A percentile compares a stretch with the other conserved stretches of the same genome.
Conservation (phyloP, 2,888 invertebrate genomes). For the Agriopis marginaria region DNA sequence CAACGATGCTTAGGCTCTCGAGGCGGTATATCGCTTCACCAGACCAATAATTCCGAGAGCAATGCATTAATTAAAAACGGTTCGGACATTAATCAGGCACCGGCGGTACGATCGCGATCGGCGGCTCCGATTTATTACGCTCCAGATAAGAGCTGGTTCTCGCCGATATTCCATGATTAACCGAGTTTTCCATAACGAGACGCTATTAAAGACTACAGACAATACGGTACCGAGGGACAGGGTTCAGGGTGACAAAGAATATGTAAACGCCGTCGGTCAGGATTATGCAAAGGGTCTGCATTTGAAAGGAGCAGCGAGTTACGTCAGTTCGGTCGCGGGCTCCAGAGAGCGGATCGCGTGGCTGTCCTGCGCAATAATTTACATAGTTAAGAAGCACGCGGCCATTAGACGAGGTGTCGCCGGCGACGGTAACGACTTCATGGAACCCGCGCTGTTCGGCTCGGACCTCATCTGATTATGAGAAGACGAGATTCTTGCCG, state of each 20-base stretch:
- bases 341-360: constrained; percentile 37
- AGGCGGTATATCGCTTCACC: constrained; percentile 49
- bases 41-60: constrained; percentile 58
- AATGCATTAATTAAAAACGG: constrained; percentile 74
- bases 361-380: constrained; percentile 54
- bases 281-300: constrained; percentile 53
- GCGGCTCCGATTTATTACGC: constrained; percentile 70
- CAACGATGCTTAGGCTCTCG: constrained; percentile 56
- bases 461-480: constrained; percentile 52
- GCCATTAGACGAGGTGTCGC: constrained; percentile 67
- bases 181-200: constrained; percentile 56
- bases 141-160: constrained; percentile 68
- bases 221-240: background rate
- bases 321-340: constrained; percentile 44
- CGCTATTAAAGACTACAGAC: constrained; percentile 27
- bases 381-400: constrained; percentile 64
- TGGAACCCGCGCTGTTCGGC: constrained; percentile 50
- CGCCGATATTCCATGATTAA: constrained; percentile 47
- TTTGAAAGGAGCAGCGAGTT: constrained; percentile 54
- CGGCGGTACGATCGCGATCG: constrained; percentile 65
- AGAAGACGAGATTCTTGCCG: constrained; percentile 55
- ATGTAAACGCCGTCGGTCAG: constrained; percentile 30
- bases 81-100: constrained; percentile 71
- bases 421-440: constrained; percentile 64
- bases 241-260: constrained; percentile 7